phyloP scores from a whole-genome alignment of 2,888 invertebrate genomes.

The Ctena decussata region DNA sequence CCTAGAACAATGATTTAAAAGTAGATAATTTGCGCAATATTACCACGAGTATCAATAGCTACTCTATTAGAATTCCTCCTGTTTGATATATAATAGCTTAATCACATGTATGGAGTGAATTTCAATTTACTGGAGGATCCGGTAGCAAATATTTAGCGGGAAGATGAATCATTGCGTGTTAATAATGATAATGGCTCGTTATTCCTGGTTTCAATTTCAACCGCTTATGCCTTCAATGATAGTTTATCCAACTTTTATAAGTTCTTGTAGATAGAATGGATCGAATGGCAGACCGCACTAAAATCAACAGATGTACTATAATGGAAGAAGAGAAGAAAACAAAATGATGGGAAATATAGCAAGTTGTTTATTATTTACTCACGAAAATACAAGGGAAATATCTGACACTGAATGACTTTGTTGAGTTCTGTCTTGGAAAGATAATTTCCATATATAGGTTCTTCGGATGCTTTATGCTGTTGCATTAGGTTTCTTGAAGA shows the following conservation, averaged over 20 bases:
- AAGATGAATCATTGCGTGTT: constrained; percentile 44
- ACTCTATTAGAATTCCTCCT: constrained; percentile 5
- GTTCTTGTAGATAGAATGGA: background rate
- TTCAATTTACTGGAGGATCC: constrained; percentile 30
- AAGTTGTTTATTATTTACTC: too few relatives aligned
- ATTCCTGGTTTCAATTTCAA: constrained; percentile 15
- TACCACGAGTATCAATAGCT: background rate
- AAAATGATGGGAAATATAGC: too few relatives aligned
- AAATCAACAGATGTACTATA: too few relatives aligned
- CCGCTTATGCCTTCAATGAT: background rate
- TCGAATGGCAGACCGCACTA: background rate
- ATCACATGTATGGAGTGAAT: constrained; percentile 18
- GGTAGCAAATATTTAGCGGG: constrained; percentile 11
- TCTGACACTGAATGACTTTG: too few relatives aligned
- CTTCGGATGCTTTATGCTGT: too few relatives aligned
- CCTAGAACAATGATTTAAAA: too few relatives aligned
- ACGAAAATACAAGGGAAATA: too few relatives aligned
- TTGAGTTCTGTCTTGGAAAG: too few relatives aligned
- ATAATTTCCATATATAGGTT: too few relatives aligned
- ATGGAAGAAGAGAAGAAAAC: too few relatives aligned
- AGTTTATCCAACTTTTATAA: background rate
- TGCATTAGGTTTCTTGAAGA: too few relatives aligned
- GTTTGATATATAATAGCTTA: constrained; percentile 20
- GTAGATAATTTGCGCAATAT: background rate
- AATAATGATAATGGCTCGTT: constrained; percentile 43